Evolutionary conservation across 1,140 invertebrate genomes (phyloP).

Genomic region (Epicauta chinensis): DNA sequence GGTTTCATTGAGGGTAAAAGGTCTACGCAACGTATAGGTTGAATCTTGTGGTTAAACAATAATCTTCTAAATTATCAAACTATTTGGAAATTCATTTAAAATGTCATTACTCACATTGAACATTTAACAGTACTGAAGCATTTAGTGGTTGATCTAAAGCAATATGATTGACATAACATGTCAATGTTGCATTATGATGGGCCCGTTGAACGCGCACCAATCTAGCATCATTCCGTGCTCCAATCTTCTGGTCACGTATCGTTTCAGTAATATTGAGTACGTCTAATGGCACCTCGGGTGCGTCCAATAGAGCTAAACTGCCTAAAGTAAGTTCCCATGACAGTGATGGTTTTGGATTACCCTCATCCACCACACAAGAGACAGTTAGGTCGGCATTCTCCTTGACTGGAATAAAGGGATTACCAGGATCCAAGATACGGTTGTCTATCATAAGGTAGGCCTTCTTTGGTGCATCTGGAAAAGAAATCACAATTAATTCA

Average conservation of each 20-base stretch:
- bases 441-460: conserved; percentile 76
- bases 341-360: conserved; percentile 67
- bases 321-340: conserved; percentile 63
- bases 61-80: too few relatives aligned
- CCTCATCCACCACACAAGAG: conserved; percentile 76
- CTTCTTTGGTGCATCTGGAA: conserved; percentile 67
- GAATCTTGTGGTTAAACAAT: too few relatives aligned
- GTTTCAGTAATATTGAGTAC: conserved; percentile 41
- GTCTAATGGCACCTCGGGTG: conserved; percentile 46
- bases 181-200: conserved; percentile 68
- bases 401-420: conserved; percentile 74
- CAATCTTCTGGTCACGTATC: conserved; percentile 44
- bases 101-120: conserved; percentile 80
- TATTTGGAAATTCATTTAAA: conserved; percentile 9
- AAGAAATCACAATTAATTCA: too few relatives aligned
- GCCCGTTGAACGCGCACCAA: conserved; percentile 60
- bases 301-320: conserved; percentile 48
- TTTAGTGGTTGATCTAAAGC: conserved; percentile 59
- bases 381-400: conserved; percentile 73
- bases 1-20: too few relatives aligned
- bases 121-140: conserved; percentile 67
- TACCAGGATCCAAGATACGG: conserved; percentile 70
- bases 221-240: conserved; percentile 55
- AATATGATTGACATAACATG: conserved; percentile 66
- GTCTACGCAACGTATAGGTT: too few relatives aligned